Base-by-base conservation (phyloP, 2,797 vertebrate genomes). In the Prionace glauca region DNA sequence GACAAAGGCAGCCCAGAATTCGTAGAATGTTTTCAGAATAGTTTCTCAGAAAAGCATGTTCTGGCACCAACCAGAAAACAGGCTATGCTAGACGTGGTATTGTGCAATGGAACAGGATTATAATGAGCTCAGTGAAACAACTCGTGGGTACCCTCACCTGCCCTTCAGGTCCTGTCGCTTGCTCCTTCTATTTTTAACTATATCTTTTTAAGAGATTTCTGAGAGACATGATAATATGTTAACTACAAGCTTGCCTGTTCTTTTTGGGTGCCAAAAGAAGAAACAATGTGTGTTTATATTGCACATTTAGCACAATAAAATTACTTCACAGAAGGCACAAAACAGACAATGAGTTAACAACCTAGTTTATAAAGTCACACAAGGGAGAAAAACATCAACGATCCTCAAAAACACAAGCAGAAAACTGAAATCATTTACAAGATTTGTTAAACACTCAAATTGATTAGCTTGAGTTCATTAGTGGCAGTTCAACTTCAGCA, bases 351-450 rank as follows among this genome's bases (percentile, higher is more conserved):
- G 16, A 16, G 18, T 4, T 36, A 9, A 65, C 4, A 81, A 90
- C 29, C 77, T 50, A 56, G 45, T 16, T 81, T 95, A 2, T 67
- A 60, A 81, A 95, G 45, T 71, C 7, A 1, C 12, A 72, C 2
- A 88, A 96, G 4, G 45, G 41, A 84, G 41, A 96, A 84, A 95
- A 96, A 0, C 92, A n/a, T 84, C 95, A 29, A 26, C 65, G n/a
- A 79, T 24, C 26, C 24, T 12, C 16, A 24, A 45, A 95, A 16
- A 74, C 2, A 96, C 92, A 94, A 56, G 45, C 22, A 24, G 65
- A 95, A 3, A 60, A 29, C 14, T 81, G 22, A 20, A 65, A 87
- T 88, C 16, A 95, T 77, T 50, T 7, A 74, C 22, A 94, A 26
- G 56, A 84, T 50, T 65, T 86, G 77, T 95, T 74, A 16, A 95